A percentile compares a stretch with the other conserved stretches of the same genome.
phyloP scores from a whole-genome alignment of 2,888 invertebrate species.

The Rhogogaster chlorosoma region DNA sequence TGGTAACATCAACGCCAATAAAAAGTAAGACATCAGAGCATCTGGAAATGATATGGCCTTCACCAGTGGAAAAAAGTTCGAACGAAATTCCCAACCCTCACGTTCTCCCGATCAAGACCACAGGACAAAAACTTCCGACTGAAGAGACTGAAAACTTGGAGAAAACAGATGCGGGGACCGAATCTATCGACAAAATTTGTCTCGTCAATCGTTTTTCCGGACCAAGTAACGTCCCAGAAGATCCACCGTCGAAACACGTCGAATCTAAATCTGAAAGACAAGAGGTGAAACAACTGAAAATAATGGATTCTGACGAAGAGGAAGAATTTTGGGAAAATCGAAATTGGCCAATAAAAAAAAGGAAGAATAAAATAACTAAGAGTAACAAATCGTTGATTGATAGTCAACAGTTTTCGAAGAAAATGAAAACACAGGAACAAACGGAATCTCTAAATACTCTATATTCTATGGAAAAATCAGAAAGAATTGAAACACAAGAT shows the following conservation, averaged over 20 bases:
- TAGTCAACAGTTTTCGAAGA: background rate
- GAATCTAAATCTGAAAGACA: background rate
- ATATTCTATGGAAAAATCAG: background rate
- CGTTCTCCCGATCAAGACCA: background rate
- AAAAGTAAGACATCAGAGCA: background rate
- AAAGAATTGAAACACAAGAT: background rate
- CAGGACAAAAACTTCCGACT: too few species aligned
- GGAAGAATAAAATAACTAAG: background rate
- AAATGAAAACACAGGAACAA: background rate
- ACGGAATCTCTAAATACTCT: background rate
- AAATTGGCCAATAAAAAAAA: background rate
- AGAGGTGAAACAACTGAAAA: background rate
- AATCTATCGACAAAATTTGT: constrained; percentile 10
- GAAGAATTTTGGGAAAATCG: background rate
- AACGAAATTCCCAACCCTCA: background rate
- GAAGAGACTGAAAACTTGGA: background rate
- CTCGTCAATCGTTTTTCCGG: background rate
- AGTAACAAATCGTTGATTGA: background rate
- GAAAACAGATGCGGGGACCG: background rate
- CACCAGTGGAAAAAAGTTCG: background rate
- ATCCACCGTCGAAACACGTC: background rate
- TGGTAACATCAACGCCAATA: constrained; percentile 18
- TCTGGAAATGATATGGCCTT: background rate
- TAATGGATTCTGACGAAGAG: constrained; percentile 35
- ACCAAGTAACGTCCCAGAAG: background rate